Evolutionary conservation across 2,113 vertebrate genomes (phyloP), one percentile per base, ranked within the genome.

Genomic region (Hydrochoerus hydrochaeris): DNA sequence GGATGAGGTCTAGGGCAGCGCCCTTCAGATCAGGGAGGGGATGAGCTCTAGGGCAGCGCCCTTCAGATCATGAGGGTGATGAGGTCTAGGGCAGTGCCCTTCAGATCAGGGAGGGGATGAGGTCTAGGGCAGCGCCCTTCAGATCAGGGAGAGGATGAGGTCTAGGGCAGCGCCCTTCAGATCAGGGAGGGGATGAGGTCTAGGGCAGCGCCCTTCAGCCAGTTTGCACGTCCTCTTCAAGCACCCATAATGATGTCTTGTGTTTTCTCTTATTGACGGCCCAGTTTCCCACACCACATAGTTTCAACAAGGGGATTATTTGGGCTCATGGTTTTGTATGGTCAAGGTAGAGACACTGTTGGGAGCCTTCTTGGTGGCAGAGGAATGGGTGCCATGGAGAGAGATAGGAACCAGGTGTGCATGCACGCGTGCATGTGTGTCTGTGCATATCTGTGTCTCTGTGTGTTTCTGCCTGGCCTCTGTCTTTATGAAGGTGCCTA

Each of bases 181-280:
- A n/a, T n/a, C n/a, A n/a, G n/a, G n/a, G n/a, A n/a, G n/a, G n/a
- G n/a, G n/a, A n/a, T n/a, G n/a, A n/a, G n/a, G n/a, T n/a, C n/a
- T n/a, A 17, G n/a, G 46, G 44, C n/a, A 46, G 26, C 17, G 1
- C 26, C 2, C 3, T 14, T 10, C 5, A 54, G 12, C 58, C 41
- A 54, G 57, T 30, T 17, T 2, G 1, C 0, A 5, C 1, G 44
- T 30, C 14, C 8, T 0, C 16, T 73, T n/a, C 78, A 14, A 5
- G 2, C 19, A 12, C 6, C 12, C 58, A 2, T 1, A n/a, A 20
- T 9, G 22, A 17, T 12, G 52, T 46, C 46, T n/a, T 32, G 5
- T 41, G 26, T 5, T 32, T 85, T 41, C 46, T 44, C 5, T 16
- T 4, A 26, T 6, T 8, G 54, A 12, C 1, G 20, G 17, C 4